A percentile compares a stretch with the other conserved stretches of the same genome.
Conservation (phyloP, 2,797 vertebrate species). For the Sciaenops ocellatus region DNA sequence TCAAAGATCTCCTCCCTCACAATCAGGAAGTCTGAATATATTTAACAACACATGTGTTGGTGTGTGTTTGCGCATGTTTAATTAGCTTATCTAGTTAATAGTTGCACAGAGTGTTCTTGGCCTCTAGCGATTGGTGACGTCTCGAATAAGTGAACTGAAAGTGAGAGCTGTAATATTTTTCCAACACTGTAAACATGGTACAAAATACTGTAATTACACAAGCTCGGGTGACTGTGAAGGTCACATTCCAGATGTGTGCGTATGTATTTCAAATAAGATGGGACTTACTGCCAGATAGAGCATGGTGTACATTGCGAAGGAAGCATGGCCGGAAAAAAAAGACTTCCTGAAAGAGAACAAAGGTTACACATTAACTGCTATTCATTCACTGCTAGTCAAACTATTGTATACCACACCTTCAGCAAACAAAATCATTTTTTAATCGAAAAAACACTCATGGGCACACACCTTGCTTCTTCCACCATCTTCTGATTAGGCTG, state of each 20-base stretch:
- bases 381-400: background rate
- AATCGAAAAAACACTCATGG: background rate
- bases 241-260: conserved; percentile 43
- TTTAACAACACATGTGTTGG: conserved; percentile 60
- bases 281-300: conserved; percentile 88
- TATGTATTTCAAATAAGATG: conserved; percentile 21
- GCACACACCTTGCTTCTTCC: conserved; percentile 83
- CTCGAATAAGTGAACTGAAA: conserved; percentile 46
- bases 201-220: conserved; percentile 44
- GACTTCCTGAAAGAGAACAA: conserved; percentile 85
- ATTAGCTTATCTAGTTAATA: conserved; percentile 58
- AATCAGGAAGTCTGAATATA: conserved; percentile 67
- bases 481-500: conserved; percentile 55
- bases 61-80: conserved; percentile 65
- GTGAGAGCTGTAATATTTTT: conserved; percentile 35
- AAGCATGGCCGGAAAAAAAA: conserved; percentile 89
- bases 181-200: conserved; percentile 32
- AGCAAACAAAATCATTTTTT: conserved; percentile 22
- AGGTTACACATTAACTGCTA: conserved; percentile 60
- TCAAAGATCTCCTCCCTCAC: conserved; percentile 72
- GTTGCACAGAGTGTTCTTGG: conserved; percentile 35
- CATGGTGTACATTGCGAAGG: conserved; percentile 89
- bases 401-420: conserved; percentile 29
- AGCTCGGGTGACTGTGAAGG: conserved; percentile 57
- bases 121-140: conserved; percentile 31